These are phyloP conservation scores for Myotis findleyi DNA, from an alignment of 2,797 vertebrate species.

Conservation along the genomic window DNA sequence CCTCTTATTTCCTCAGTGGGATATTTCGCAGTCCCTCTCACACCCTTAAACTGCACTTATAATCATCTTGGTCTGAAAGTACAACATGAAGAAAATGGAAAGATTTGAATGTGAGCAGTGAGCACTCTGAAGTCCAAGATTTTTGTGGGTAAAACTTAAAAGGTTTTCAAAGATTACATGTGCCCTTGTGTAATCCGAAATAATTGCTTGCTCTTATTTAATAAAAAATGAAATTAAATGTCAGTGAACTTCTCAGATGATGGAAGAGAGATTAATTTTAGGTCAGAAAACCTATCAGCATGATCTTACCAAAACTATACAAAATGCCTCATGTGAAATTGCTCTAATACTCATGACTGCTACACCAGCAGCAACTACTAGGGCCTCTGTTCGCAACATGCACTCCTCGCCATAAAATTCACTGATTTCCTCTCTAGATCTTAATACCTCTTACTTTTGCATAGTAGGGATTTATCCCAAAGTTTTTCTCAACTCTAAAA, in stretches of 20 bases:
- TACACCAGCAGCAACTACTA: neutral
- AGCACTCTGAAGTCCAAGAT: conserved; percentile 4
- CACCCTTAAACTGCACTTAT: neutral
- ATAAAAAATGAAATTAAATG: conserved; percentile 36
- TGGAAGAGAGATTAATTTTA: conserved; percentile 35
- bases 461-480: neutral
- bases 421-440: neutral
- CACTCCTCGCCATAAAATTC: neutral
- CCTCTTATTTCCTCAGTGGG: neutral
- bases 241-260: neutral
- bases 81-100: neutral
- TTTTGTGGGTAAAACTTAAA: conserved; percentile 18
- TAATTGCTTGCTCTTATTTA: neutral
- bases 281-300: neutral
- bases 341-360: neutral
- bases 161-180: neutral
- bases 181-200: neutral
- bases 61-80: neutral
- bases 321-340: neutral
- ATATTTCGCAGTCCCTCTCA: neutral
- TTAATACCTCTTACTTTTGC: neutral
- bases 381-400: neutral
- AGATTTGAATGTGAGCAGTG: neutral
- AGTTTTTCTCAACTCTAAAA: conserved; percentile 2
- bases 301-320: neutral